Percentiles rank a stretch among this genome's conserved stretches.
These are phyloP conservation scores for Calameuta filiformis DNA, from an alignment of 2,888 invertebrate species.

Conservation along the genomic window DNA sequence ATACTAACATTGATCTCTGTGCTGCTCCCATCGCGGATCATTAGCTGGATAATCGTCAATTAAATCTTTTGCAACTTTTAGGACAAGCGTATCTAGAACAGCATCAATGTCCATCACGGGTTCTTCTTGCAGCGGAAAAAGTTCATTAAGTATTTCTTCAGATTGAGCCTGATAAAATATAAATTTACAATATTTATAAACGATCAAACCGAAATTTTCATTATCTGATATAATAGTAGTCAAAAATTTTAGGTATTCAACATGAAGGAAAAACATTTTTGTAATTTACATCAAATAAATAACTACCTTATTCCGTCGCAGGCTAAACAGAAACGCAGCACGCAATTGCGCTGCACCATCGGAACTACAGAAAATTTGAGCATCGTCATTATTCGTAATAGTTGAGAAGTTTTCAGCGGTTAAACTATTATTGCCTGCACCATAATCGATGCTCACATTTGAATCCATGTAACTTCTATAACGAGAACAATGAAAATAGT, in stretches of 20 bases:
- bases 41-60: slow-evolving; percentile 89
- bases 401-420: slow-evolving; percentile 51
- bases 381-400: slow-evolving; percentile 54
- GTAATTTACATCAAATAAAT: slow-evolving; percentile 1
- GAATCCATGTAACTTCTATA: slow-evolving; percentile 50
- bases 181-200: slow-evolving; percentile 9
- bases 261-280: not conserved
- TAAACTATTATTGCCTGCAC: slow-evolving; percentile 34
- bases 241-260: not conserved
- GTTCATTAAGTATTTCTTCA: slow-evolving; percentile 66
- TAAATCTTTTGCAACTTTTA: slow-evolving; percentile 79
- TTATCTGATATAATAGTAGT: not conserved
- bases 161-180: slow-evolving; percentile 60
- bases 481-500: slow-evolving; percentile 8
- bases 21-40: slow-evolving; percentile 83
- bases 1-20: slow-evolving; percentile 55
- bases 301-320: slow-evolving; percentile 54
- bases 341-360: slow-evolving; percentile 56
- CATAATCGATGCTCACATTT: slow-evolving; percentile 46
- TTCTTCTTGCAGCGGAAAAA: slow-evolving; percentile 66
- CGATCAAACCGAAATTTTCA: not conserved
- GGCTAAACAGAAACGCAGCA: slow-evolving; percentile 58
- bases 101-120: slow-evolving; percentile 66
- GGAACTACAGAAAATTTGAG: slow-evolving; percentile 59
- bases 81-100: slow-evolving; percentile 72